Percentiles rank a stretch among this genome's conserved stretches.
Evolutionary conservation across 2,888 invertebrate species (phyloP).

Genomic region (Drosophila monieri): DNA sequence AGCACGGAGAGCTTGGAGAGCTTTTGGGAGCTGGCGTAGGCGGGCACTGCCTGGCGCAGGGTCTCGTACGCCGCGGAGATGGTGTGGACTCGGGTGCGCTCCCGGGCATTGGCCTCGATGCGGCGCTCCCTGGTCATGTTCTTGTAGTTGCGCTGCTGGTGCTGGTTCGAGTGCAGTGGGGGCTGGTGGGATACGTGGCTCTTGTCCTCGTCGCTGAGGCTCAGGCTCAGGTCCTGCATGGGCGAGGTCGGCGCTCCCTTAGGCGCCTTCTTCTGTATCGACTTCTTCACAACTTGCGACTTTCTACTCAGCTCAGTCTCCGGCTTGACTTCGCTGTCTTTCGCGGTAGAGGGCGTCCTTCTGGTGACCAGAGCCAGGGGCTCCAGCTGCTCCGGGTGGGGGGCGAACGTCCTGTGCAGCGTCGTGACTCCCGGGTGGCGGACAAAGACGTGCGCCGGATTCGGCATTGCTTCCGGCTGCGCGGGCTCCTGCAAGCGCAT

Average conservation of each 20-base stretch:
- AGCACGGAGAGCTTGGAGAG: slow-evolving; percentile 96
- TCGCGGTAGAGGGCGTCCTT: slow-evolving; percentile 52
- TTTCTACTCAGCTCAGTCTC: slow-evolving; percentile 14
- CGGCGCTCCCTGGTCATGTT: slow-evolving; percentile 97
- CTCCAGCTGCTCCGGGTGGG: slow-evolving; percentile 85
- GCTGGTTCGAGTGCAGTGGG: slow-evolving; percentile 62
- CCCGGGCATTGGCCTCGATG: slow-evolving; percentile 97
- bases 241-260: neutral
- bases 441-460: slow-evolving; percentile 83
- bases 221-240: slow-evolving; percentile 3
- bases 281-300: slow-evolving; percentile 23
- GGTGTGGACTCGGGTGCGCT: slow-evolving; percentile 96
- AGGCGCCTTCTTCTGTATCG: slow-evolving; percentile 15
- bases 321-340: neutral
- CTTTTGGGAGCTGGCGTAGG: slow-evolving; percentile 96
- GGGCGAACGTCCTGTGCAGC: slow-evolving; percentile 75
- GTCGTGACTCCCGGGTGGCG: slow-evolving; percentile 84
- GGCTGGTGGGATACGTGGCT: slow-evolving; percentile 84
- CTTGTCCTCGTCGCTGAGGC: slow-evolving; percentile 31
- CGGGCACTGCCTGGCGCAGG: slow-evolving; percentile 92
- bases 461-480: slow-evolving; percentile 84
- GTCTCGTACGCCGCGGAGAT: slow-evolving; percentile 98
- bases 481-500: slow-evolving; percentile 13
- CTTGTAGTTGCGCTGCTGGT: slow-evolving; percentile 94
- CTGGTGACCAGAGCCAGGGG: slow-evolving; percentile 87